Evolutionary conservation across 2,888 invertebrate genomes (phyloP).

Genomic region (Orchesellides sinensis): DNA sequence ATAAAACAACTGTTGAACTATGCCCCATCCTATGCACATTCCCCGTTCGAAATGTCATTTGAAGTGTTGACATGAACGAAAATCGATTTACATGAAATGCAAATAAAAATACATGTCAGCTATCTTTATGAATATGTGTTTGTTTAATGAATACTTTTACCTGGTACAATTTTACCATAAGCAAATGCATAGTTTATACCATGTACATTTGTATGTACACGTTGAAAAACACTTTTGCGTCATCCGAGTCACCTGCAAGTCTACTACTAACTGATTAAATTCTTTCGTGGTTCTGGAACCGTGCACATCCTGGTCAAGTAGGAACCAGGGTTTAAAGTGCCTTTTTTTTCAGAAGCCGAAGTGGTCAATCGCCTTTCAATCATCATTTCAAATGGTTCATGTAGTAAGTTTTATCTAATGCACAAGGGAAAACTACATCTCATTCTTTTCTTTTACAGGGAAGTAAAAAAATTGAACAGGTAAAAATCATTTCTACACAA

Average conservation of each 20-base stretch:
- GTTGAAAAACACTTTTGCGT: too few relatives aligned
- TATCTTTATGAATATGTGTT: too few relatives aligned
- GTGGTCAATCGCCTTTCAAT: constrained; percentile 31
- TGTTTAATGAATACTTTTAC: too few relatives aligned
- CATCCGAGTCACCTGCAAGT: neutral
- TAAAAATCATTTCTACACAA: too few relatives aligned
- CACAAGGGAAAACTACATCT: too few relatives aligned
- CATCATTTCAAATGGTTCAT: too few relatives aligned
- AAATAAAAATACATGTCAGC: neutral
- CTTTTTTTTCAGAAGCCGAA: constrained; percentile 19
- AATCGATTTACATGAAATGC: constrained; percentile 8
- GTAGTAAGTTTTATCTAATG: too few relatives aligned
- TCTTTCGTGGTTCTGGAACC: neutral
- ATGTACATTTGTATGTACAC: neutral
- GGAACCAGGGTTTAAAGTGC: neutral
- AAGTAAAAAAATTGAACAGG: too few relatives aligned
- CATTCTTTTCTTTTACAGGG: too few relatives aligned
- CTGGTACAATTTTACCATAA: too few relatives aligned
- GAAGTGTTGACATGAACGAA: constrained; percentile 2
- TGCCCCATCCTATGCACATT: constrained; percentile 6
- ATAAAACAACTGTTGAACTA: constrained; percentile 11
- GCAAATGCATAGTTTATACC: neutral
- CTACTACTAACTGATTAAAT: neutral
- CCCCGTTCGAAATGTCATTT: neutral
- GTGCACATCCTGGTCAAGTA: neutral